These are phyloP conservation scores for Helicoverpa armigera DNA, from an alignment of 1,140 invertebrate genomes.

Conservation along the genomic window DNA sequence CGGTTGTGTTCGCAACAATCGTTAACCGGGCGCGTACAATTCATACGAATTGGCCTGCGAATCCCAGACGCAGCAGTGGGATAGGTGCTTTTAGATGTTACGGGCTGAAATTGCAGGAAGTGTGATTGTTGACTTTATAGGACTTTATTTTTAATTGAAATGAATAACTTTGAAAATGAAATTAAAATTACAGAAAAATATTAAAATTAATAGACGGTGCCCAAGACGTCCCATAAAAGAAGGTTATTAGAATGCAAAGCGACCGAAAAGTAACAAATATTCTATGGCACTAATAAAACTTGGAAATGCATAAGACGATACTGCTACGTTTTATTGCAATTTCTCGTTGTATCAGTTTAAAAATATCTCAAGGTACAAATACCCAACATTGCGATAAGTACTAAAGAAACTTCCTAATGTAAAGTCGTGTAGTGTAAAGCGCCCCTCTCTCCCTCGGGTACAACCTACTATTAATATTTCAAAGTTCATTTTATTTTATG, in stretches of 20 bases:
- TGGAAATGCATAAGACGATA: no score
- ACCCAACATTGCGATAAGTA: no score
- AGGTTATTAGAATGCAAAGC: no score
- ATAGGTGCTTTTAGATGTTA: slow-evolving; percentile 32
- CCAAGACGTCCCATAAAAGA: no score
- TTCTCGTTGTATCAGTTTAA: no score
- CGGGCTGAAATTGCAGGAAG: background rate
- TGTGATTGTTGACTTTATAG: background rate
- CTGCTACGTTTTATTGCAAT: no score
- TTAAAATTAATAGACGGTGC: no score
- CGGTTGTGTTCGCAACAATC: slow-evolving; percentile 50
- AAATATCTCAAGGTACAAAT: no score
- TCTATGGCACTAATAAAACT: no score
- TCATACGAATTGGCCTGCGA: slow-evolving; percentile 65
- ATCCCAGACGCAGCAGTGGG: slow-evolving; percentile 64
- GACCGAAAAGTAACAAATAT: no score
- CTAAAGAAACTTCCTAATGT: background rate
- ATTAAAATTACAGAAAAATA: no score
- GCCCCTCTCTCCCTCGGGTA: slow-evolving; percentile 53
- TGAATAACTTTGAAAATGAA: no score
- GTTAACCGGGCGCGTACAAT: slow-evolving; percentile 59
- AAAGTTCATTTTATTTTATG: slow-evolving; percentile 78
- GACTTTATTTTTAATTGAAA: background rate
- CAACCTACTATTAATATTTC: slow-evolving; percentile 72
- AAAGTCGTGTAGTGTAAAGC: slow-evolving; percentile 56